A percentile compares a stretch with the other conserved stretches of the same genome.
Conservation (phyloP, 2,797 vertebrate genomes). For the Gobionotothen gibberifrons region DNA sequence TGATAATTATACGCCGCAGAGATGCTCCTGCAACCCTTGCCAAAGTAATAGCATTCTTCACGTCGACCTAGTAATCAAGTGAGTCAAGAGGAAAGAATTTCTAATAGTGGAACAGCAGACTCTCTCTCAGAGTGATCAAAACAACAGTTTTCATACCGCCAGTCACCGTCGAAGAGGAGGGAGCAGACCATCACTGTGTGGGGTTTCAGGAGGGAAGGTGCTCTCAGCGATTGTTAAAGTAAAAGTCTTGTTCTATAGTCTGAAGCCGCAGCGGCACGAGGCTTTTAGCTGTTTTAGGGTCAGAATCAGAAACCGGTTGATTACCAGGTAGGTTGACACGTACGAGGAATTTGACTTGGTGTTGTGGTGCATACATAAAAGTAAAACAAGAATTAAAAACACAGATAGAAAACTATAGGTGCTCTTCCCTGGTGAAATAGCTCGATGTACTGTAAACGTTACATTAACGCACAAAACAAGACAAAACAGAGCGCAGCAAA, state of each 20-base stretch:
- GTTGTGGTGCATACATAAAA: too few species aligned
- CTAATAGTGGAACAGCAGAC: constrained; percentile 39
- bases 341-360: too few species aligned
- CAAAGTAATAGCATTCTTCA: constrained; percentile 37
- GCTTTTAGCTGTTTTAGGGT: not conserved
- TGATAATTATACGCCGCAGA: constrained; percentile 50
- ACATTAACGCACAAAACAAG: too few species aligned
- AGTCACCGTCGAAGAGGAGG: constrained; percentile 2
- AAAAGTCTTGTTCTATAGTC: not conserved
- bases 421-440: too few species aligned
- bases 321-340: too few species aligned
- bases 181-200: constrained; percentile 40
- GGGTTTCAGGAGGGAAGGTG: not conserved
- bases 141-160: constrained; percentile 31
- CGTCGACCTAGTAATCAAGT: constrained; percentile 52
- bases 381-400: too few species aligned
- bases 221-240: not conserved
- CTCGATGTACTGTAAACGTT: too few species aligned
- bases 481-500: too few species aligned
- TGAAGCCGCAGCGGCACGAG: not conserved
- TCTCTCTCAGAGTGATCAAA: constrained; percentile 20
- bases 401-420: too few species aligned
- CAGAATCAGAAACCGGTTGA: too few species aligned
- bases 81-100: constrained; percentile 68
- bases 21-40: constrained; percentile 37